These are phyloP conservation scores for Psittacula cyanocephala DNA, from an alignment of 2,113 vertebrate genomes.

Conservation along the genomic window DNA sequence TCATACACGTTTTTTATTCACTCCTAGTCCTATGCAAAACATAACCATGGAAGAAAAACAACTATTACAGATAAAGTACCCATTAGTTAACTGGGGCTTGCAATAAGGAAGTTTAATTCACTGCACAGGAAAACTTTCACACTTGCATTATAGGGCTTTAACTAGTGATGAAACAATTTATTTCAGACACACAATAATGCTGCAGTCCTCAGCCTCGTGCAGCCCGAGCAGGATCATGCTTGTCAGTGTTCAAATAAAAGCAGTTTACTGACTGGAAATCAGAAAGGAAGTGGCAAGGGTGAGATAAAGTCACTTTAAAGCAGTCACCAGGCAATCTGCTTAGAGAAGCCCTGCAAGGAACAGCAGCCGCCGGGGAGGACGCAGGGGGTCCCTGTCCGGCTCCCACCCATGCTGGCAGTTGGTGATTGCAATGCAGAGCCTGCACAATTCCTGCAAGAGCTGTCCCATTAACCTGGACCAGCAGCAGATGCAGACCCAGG, in stretches of 20 bases:
- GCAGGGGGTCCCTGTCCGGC: fast-evolving
- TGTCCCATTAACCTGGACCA: neutral
- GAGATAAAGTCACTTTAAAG: neutral
- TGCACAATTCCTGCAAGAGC: neutral
- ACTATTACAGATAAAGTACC: slow-evolving; percentile 56
- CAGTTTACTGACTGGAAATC: slow-evolving; percentile 24
- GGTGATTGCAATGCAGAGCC: fast-evolving
- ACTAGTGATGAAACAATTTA: slow-evolving; percentile 5
- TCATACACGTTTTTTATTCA: neutral
- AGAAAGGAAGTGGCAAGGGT: neutral
- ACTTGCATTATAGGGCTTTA: slow-evolving; percentile 32
- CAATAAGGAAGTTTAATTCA: slow-evolving; percentile 57
- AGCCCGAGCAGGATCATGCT: slow-evolving; percentile 25
- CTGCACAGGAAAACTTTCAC: slow-evolving; percentile 27
- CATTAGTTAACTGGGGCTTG: slow-evolving; percentile 39
- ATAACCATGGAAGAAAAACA: neutral
- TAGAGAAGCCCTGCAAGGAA: neutral
- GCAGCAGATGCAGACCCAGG: fast-evolving
- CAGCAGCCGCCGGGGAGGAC: neutral
- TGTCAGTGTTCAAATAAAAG: slow-evolving; percentile 55
- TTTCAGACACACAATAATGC: slow-evolving; percentile 47
- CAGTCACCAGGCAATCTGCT: neutral
- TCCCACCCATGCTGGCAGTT: fast-evolving
- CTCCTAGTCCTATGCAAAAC: slow-evolving; percentile 39
- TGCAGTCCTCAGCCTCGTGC: neutral